These are phyloP conservation scores for Climacteris rufus DNA, from an alignment of 2,113 vertebrate species.

Conservation along the genomic window DNA sequence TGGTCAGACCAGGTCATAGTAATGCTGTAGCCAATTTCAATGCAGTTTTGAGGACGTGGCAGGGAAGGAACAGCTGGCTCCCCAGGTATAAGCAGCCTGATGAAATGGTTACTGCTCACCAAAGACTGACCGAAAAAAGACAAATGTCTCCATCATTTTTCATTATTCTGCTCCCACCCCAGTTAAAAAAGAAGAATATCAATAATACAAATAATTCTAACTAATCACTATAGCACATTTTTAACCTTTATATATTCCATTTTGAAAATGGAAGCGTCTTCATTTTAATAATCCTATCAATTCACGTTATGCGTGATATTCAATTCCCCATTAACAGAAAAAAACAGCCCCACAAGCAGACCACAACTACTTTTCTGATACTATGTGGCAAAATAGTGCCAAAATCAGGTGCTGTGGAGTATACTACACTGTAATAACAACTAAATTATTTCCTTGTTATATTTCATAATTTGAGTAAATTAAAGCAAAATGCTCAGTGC, in stretches of 20 bases:
- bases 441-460: not conserved
- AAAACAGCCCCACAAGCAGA: not conserved
- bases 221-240: not conserved
- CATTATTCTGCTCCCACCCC: not conserved
- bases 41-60: not conserved
- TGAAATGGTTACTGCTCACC: not conserved
- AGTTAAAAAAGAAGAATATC: not conserved
- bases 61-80: not conserved
- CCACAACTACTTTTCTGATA: not conserved
- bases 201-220: not conserved
- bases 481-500: not conserved
- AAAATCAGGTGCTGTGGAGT: not conserved
- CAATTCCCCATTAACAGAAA: not conserved
- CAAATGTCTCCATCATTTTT: not conserved
- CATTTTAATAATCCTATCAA: not conserved
- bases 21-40: not conserved
- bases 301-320: not conserved
- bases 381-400: not conserved
- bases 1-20: fast-evolving
- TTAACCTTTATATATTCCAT: not conserved
- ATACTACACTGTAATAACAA: not conserved
- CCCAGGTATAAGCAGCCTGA: not conserved
- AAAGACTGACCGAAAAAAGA: not conserved
- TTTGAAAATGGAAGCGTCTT: not conserved
- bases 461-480: not conserved